A percentile compares a stretch with the other conserved stretches of the same genome.
These are phyloP conservation scores for Takifugu ocellatus DNA, from an alignment of 2,797 vertebrate genomes.

Conservation along the genomic window DNA sequence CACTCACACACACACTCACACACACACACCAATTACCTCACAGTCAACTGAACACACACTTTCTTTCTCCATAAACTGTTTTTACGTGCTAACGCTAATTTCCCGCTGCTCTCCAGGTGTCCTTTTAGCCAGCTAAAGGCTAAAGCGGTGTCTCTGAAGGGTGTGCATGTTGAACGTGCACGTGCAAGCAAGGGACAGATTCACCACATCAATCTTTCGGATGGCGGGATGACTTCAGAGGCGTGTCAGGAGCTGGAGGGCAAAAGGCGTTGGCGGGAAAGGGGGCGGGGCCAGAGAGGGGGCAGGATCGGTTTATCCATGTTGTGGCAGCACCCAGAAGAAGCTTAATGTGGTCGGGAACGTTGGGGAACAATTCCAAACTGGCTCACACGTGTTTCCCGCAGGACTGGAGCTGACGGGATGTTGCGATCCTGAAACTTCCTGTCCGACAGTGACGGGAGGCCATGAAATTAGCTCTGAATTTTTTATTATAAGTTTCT, in stretches of 20 bases:
- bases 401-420: too few species aligned
- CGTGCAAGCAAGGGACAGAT: slow-evolving; percentile 24
- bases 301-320: slow-evolving; percentile 1
- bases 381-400: too few species aligned
- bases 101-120: neutral
- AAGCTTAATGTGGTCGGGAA: too few species aligned
- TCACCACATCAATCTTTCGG: slow-evolving; percentile 53
- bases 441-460: too few species aligned
- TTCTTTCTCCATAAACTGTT: slow-evolving; percentile 1
- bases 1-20: slow-evolving; percentile 4
- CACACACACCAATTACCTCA: slow-evolving; percentile 15
- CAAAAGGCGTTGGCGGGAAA: slow-evolving; percentile 30
- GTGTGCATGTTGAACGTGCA: too few species aligned
- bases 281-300: slow-evolving; percentile 21
- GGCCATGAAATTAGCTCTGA: too few species aligned
- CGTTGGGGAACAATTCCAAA: too few species aligned
- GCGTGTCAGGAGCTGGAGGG: slow-evolving; percentile 35
- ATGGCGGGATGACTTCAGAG: slow-evolving; percentile 54
- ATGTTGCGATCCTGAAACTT: too few species aligned
- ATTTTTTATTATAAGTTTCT: too few species aligned
- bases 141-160: too few species aligned
- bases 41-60: neutral
- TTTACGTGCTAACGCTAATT: neutral
- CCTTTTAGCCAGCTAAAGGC: too few species aligned
- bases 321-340: neutral